Conservation (phyloP, 2,888 invertebrate genomes). For the Eilema sororculum region DNA sequence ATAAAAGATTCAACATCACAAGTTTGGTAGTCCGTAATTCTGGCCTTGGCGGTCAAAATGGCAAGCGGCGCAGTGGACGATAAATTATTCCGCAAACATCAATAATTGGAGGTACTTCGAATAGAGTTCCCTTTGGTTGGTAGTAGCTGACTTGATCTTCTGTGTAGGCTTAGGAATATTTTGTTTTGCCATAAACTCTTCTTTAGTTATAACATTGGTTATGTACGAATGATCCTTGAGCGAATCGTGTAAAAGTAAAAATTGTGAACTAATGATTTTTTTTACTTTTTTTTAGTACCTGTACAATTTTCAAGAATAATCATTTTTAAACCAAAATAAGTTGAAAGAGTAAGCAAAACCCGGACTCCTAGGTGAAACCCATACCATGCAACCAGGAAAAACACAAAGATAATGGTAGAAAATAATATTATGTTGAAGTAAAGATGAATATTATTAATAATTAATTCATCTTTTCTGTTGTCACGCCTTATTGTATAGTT, state of each 20-base stretch:
- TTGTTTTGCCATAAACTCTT: too few relatives aligned
- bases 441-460: neutral
- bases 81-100: constrained; percentile 50
- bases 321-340: too few relatives aligned
- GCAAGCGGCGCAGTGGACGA: constrained; percentile 37
- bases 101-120: constrained; percentile 46
- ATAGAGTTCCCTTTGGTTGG: constrained; percentile 46
- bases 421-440: neutral
- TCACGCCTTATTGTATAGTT: constrained; percentile 1
- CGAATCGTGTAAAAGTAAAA: neutral
- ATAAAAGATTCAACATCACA: constrained; percentile 48
- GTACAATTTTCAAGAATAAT: too few relatives aligned
- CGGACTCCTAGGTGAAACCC: too few relatives aligned
- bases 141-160: neutral
- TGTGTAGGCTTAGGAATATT: too few relatives aligned
- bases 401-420: neutral
- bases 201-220: too few relatives aligned
- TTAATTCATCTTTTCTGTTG: neutral
- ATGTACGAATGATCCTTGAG: neutral
- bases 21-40: constrained; percentile 40
- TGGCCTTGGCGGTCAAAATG: constrained; percentile 49
- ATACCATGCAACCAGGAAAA: neutral
- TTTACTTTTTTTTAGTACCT: too few relatives aligned
- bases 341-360: too few relatives aligned
- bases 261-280: too few relatives aligned